Evolutionary conservation across 2,888 invertebrate genomes (phyloP).

Genomic region (Nomada ferruginata): DNA sequence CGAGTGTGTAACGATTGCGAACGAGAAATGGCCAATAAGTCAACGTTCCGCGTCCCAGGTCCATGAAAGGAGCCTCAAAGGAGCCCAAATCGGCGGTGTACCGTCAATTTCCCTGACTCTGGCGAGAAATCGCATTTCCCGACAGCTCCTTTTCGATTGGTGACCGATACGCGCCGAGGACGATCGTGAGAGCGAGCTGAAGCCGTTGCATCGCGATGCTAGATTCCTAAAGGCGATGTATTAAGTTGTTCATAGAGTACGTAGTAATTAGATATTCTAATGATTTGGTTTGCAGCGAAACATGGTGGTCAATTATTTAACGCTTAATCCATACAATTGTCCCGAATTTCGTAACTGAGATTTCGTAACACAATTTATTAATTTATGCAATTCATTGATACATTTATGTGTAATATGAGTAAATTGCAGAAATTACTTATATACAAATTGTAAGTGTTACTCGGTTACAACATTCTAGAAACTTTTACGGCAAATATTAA

Average conservation of each 20-base stretch:
- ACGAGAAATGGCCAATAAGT: slow-evolving; percentile 38
- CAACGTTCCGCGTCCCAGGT: slow-evolving; percentile 25
- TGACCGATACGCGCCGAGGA: slow-evolving; percentile 22
- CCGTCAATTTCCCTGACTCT: slow-evolving; percentile 39
- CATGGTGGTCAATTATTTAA: no score
- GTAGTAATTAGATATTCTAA: no score
- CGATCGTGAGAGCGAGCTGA: slow-evolving; percentile 28
- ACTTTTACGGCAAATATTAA: no score
- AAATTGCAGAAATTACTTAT: no score
- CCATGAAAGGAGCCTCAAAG: slow-evolving; percentile 52
- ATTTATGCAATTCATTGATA: no score
- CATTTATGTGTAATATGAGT: no score
- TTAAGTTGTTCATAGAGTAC: not conserved
- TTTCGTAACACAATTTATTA: no score
- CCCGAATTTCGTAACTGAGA: no score
- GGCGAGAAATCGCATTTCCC: slow-evolving; percentile 46
- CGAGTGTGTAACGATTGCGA: not conserved
- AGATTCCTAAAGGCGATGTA: not conserved
- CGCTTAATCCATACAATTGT: no score
- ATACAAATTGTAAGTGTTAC: no score
- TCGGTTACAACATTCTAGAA: no score
- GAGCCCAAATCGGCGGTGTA: slow-evolving; percentile 24
- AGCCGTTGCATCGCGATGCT: not conserved
- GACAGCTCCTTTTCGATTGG: slow-evolving; percentile 30
- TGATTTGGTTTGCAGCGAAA: no score